Conservation (phyloP, 2,797 vertebrate species). For the Halcyon chelicuti region DNA sequence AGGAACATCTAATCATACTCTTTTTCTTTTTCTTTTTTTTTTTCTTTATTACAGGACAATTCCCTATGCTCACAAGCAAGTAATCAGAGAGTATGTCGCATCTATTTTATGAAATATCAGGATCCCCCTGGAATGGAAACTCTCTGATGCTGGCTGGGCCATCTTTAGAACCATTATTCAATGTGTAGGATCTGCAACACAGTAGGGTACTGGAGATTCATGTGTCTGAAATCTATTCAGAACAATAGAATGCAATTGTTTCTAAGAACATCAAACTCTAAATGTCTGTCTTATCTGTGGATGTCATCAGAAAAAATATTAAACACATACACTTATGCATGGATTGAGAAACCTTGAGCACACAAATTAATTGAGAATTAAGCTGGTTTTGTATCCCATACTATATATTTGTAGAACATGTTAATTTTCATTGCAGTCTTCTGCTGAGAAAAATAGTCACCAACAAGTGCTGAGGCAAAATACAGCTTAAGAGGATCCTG, state of each 20-base stretch:
- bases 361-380: not conserved
- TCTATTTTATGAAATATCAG: not conserved
- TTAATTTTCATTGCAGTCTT: not conserved
- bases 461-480: slow-evolving; percentile 20
- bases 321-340: not conserved
- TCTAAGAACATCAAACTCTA: not conserved
- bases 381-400: not conserved
- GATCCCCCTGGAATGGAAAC: not conserved
- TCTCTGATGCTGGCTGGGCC: not conserved
- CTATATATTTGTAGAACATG: not conserved
- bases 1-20: not conserved
- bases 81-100: not conserved
- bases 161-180: not conserved
- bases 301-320: not conserved
- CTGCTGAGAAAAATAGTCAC: not conserved
- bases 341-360: not conserved
- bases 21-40: not conserved
- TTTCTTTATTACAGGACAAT: not conserved
- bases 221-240: not conserved
- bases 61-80: not conserved
- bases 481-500: slow-evolving; percentile 3
- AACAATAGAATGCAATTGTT: not conserved
- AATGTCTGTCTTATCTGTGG: not conserved
- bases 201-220: not conserved
- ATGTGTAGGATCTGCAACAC: not conserved